phyloP scores from a whole-genome alignment of 2,113 vertebrate genomes.

The Natator depressus region DNA sequence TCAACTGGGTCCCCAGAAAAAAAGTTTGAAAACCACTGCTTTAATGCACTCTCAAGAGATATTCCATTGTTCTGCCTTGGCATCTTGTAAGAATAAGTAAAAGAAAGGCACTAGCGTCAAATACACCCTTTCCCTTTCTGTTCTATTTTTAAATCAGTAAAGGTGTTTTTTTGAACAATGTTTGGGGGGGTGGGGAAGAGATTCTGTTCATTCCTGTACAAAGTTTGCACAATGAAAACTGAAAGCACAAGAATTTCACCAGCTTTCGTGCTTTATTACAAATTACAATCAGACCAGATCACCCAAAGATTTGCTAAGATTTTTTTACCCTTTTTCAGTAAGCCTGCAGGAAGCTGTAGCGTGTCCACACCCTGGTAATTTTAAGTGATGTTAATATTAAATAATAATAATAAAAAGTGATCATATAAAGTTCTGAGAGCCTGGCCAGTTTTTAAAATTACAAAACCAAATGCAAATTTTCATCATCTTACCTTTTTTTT shows the following conservation, averaged over 20 bases:
- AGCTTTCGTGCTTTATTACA: not conserved
- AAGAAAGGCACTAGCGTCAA: not conserved
- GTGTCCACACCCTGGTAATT: not conserved
- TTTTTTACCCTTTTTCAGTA: not conserved
- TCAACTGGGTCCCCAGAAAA: no score
- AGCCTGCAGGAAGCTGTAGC: not conserved
- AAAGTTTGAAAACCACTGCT: no score
- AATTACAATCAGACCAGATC: not conserved
- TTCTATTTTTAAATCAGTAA: not conserved
- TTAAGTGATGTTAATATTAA: not conserved
- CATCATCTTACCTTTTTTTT: not conserved
- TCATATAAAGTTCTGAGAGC: not conserved
- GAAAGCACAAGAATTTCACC: not conserved
- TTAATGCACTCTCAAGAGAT: not conserved
- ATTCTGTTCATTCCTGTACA: fast-evolving
- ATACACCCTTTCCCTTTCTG: not conserved
- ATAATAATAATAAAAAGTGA: not conserved
- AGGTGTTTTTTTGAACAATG: not conserved
- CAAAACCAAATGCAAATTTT: not conserved
- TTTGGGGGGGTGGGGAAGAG: not conserved
- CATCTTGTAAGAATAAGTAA: not conserved
- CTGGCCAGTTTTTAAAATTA: fast-evolving
- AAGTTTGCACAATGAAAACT: not conserved
- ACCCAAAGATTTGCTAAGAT: not conserved
- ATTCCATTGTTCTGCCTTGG: fast-evolving